Evolutionary conservation across 1,140 invertebrate species (phyloP).

Genomic region (Lerema accius): DNA sequence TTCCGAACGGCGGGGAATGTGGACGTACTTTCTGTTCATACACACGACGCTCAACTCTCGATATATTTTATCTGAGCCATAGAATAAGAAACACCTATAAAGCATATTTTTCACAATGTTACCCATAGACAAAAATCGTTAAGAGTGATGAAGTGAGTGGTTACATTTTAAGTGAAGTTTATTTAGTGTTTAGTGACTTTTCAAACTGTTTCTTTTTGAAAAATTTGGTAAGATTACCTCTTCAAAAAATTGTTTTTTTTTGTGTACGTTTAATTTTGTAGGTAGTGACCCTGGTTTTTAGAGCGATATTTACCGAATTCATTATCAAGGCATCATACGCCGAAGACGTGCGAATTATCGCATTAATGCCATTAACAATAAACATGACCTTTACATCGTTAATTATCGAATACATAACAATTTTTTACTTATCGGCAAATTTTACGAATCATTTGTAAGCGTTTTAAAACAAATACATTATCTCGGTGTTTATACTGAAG

Average conservation of each 20-base stretch:
- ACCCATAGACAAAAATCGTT: background rate
- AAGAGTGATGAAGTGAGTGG: slow-evolving; percentile 25
- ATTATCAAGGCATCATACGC: slow-evolving; percentile 30
- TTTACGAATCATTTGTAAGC: slow-evolving; percentile 9
- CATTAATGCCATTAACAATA: slow-evolving; percentile 13
- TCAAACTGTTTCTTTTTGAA: slow-evolving; percentile 17
- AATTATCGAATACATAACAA: slow-evolving; percentile 14
- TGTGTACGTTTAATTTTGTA: slow-evolving; percentile 44
- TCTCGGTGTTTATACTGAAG: slow-evolving; percentile 1
- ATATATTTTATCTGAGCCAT: slow-evolving; percentile 18
- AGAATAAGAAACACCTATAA: background rate
- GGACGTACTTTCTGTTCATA: slow-evolving; percentile 33
- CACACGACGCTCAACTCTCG: background rate
- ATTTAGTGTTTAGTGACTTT: background rate
- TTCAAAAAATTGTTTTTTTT: slow-evolving; percentile 12
- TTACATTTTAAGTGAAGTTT: slow-evolving; percentile 39
- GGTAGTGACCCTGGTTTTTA: slow-evolving; percentile 47
- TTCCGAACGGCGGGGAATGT: slow-evolving; percentile 25
- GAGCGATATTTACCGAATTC: slow-evolving; percentile 50
- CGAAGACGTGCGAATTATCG: slow-evolving; percentile 18
- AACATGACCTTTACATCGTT: slow-evolving; percentile 9
- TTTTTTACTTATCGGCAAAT: slow-evolving; percentile 8
- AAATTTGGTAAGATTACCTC: slow-evolving; percentile 19
- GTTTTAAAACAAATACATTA: slow-evolving; percentile 17
- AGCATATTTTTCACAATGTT: slow-evolving; percentile 22